Percentiles rank a stretch among this genome's conserved stretches.
phyloP scores from a whole-genome alignment of 2,113 vertebrate species.

The Cyanistes caeruleus region DNA sequence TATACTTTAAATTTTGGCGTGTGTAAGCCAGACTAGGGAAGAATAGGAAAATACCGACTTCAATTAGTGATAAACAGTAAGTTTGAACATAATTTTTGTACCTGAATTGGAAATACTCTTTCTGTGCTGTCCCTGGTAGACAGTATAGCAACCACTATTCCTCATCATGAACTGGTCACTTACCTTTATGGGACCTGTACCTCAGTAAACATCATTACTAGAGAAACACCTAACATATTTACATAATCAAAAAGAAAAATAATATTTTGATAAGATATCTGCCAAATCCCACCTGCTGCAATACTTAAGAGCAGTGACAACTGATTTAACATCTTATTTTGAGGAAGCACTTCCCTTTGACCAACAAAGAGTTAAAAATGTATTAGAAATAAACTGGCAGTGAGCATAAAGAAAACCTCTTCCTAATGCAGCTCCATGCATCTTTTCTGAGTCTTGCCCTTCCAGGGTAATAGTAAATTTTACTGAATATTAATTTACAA shows the following conservation, averaged over 20 bases:
- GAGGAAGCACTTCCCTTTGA: not conserved
- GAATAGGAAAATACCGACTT: not conserved
- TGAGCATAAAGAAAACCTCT: not conserved
- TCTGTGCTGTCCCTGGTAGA: not conserved
- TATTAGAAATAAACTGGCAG: not conserved
- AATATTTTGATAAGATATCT: not conserved
- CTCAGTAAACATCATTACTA: not conserved
- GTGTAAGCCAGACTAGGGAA: not conserved
- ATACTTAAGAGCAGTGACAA: not conserved
- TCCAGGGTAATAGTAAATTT: not conserved
- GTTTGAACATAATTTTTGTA: not conserved
- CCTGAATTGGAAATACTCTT: not conserved
- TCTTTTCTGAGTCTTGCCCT: slow-evolving; percentile 19
- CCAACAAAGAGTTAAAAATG: not conserved
- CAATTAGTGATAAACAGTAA: not conserved
- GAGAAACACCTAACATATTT: not conserved
- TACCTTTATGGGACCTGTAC: not conserved
- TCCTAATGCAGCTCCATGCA: not conserved
- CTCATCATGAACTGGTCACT: not conserved
- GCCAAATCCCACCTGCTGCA: not conserved
- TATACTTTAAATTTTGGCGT: not conserved
- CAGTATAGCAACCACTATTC: not conserved
- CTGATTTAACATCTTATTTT: not conserved
- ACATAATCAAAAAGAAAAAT: not conserved
- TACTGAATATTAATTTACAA: not conserved